These are phyloP conservation scores for Auanema sp. DNA, from an alignment of 2,888 invertebrate genomes.

Conservation along the genomic window DNA sequence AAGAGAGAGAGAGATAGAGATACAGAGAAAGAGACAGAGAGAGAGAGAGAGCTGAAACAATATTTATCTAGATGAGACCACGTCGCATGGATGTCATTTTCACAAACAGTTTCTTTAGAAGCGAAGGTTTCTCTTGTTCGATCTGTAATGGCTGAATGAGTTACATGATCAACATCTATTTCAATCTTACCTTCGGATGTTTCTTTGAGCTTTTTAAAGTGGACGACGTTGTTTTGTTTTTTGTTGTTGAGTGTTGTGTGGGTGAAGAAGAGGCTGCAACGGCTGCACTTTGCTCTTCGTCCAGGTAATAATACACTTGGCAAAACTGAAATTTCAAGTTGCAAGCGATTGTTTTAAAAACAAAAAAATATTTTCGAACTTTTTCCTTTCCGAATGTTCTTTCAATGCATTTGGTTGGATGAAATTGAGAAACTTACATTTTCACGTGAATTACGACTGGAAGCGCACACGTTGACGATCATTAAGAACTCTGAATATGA, in stretches of 20 bases:
- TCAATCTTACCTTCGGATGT: background rate
- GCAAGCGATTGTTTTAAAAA: too few species aligned
- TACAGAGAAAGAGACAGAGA: too few species aligned
- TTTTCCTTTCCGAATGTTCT: background rate
- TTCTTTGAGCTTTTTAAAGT: background rate
- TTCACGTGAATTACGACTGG: constrained; percentile 9
- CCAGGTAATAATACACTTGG: constrained; percentile 3
- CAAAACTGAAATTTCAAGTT: background rate
- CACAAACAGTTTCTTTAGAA: constrained; percentile 1
- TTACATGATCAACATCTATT: background rate
- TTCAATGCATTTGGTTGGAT: background rate
- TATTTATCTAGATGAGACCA: too few species aligned
- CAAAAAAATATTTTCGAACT: too few species aligned
- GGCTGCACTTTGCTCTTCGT: too few species aligned
- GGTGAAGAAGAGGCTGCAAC: too few species aligned
- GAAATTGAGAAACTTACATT: background rate
- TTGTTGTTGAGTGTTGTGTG: too few species aligned
- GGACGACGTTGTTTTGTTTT: background rate
- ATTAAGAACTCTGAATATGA: constrained; percentile 2
- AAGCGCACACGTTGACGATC: constrained; percentile 14
- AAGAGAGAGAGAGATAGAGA: too few species aligned
- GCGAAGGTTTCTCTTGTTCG: background rate
- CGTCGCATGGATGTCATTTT: background rate
- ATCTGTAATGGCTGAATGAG: background rate
- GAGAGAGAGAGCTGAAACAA: too few species aligned